Evolutionary conservation across 2,797 vertebrate species (phyloP).

Genomic region (Poeciliopsis infans): DNA sequence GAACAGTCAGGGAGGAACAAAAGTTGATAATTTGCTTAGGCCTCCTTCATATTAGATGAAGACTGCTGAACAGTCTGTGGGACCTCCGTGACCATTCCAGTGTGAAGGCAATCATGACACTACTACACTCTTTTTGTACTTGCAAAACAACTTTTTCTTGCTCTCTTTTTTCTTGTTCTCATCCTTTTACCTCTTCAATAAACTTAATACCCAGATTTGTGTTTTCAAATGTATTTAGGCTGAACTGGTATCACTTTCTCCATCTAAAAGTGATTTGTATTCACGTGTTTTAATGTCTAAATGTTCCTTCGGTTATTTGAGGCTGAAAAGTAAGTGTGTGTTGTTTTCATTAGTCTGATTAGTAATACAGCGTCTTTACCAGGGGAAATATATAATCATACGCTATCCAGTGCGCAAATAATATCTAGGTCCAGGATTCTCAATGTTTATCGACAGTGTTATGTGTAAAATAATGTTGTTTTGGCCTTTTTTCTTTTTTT

Average conservation of each 20-base stretch:
- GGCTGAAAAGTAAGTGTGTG: not conserved
- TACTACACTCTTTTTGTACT: not conserved
- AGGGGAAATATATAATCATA: not conserved
- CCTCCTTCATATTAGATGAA: not conserved
- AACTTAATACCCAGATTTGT: not conserved
- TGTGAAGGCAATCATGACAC: conserved; percentile 3
- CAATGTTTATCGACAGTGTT: not conserved
- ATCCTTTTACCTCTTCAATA: not conserved
- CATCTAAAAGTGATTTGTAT: not conserved
- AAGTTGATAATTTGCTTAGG: not conserved
- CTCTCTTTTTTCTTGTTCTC: not conserved
- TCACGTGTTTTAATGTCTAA: not conserved
- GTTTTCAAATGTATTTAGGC: not conserved
- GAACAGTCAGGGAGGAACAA: not conserved
- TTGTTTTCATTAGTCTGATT: not conserved
- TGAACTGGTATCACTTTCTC: not conserved
- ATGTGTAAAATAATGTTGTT: not conserved
- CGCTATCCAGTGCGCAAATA: not conserved
- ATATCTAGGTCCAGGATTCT: not conserved
- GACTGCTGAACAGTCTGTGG: not conserved
- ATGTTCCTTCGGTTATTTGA: not conserved
- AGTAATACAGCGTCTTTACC: not conserved
- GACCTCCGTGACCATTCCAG: not conserved
- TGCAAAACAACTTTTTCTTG: not conserved
- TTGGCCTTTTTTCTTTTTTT: not conserved